These are phyloP conservation scores for Grapholita molesta DNA, from an alignment of 1,140 invertebrate genomes.

Conservation along the genomic window DNA sequence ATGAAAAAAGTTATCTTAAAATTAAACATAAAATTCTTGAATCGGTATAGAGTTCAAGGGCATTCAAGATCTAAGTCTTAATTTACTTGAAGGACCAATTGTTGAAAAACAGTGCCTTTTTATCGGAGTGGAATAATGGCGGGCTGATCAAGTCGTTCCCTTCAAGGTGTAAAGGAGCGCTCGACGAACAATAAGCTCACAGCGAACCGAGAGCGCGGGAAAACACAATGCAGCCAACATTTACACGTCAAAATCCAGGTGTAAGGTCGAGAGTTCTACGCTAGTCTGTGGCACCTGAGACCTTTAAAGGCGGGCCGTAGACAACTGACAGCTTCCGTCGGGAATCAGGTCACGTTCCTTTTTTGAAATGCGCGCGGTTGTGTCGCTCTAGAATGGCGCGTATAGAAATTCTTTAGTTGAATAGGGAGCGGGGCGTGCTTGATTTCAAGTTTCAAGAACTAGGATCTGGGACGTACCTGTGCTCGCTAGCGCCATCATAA, in stretches of 20 bases:
- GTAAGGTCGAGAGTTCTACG: slow-evolving; percentile 35
- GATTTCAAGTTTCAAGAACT: background rate
- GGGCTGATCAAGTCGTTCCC: slow-evolving; percentile 41
- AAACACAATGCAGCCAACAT: slow-evolving; percentile 27
- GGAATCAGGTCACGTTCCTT: slow-evolving; percentile 75
- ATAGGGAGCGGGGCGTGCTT: slow-evolving; percentile 30
- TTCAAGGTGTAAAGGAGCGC: slow-evolving; percentile 43
- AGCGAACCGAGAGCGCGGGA: slow-evolving; percentile 29
- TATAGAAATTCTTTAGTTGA: slow-evolving; percentile 48
- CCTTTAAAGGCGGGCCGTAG: slow-evolving; percentile 46
- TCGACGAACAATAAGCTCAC: slow-evolving; percentile 49
- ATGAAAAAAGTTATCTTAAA: no score
- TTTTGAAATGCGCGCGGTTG: slow-evolving; percentile 61
- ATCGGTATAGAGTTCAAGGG: background rate
- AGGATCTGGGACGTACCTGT: background rate
- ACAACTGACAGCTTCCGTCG: slow-evolving; percentile 68
- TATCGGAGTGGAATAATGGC: slow-evolving; percentile 55
- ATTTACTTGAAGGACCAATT: background rate
- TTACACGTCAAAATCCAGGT: slow-evolving; percentile 18
- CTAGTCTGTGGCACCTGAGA: slow-evolving; percentile 39
- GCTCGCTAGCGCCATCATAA: background rate
- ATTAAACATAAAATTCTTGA: background rate
- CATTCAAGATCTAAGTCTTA: background rate
- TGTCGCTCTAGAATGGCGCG: slow-evolving; percentile 33
- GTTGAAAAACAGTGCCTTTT: slow-evolving; percentile 19